These are phyloP conservation scores for Lophura swinhoii DNA, from an alignment of 2,797 vertebrate genomes.

Conservation along the genomic window DNA sequence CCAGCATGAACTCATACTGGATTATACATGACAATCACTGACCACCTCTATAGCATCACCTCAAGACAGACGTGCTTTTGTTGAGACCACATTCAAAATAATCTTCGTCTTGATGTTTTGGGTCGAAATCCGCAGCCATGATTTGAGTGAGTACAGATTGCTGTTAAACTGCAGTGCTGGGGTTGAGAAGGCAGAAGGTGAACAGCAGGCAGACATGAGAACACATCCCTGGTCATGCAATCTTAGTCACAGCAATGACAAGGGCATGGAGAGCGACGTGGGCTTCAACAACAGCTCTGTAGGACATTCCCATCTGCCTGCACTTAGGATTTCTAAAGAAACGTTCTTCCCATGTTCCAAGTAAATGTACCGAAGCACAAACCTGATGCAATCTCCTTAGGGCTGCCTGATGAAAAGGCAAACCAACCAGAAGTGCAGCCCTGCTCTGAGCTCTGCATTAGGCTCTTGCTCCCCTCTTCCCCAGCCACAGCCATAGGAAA, in stretches of 20 bases:
- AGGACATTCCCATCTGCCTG: background rate
- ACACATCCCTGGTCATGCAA: background rate
- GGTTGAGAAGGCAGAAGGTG: background rate
- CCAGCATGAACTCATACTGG: background rate
- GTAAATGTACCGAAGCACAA: background rate
- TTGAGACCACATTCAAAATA: background rate
- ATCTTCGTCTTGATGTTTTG: background rate
- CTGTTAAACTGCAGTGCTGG: background rate
- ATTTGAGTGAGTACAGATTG: background rate
- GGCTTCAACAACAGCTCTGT: background rate
- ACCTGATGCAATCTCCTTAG: background rate
- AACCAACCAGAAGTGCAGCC: no score
- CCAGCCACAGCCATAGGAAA: background rate
- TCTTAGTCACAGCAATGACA: background rate
- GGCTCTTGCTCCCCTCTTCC: background rate
- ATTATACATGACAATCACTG: background rate
- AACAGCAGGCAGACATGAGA: accelerated
- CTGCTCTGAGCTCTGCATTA: background rate
- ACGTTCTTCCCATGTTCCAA: background rate
- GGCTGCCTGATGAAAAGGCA: background rate
- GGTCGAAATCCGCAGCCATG: background rate
- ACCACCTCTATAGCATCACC: background rate
- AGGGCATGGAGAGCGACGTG: background rate
- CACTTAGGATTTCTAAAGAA: background rate
- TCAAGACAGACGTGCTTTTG: background rate